Conservation (phyloP, 2,113 vertebrate genomes). For the Cettia cetti region DNA sequence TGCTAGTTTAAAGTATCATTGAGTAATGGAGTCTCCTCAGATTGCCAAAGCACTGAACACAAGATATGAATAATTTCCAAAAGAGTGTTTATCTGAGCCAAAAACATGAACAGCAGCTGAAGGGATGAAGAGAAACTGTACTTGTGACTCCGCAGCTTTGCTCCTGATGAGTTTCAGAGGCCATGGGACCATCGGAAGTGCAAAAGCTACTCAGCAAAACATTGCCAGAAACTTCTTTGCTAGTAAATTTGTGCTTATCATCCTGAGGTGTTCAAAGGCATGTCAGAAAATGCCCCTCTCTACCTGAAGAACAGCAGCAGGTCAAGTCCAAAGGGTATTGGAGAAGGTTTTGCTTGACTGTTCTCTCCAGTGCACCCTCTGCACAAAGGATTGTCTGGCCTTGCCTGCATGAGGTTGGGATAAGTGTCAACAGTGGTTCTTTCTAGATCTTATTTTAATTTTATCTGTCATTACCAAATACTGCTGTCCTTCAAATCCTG, state of each 20-base stretch:
- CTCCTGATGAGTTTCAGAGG: background rate
- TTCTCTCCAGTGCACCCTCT: background rate
- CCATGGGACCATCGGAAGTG: background rate
- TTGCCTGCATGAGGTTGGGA: background rate
- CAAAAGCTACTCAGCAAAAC: background rate
- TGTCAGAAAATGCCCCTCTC: fast-evolving
- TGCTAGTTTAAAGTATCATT: background rate
- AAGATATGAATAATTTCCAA: background rate
- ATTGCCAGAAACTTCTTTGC: background rate
- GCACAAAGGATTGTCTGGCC: background rate
- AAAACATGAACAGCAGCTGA: background rate
- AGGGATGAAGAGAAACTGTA: background rate
- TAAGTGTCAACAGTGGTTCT: background rate
- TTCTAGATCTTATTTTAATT: background rate
- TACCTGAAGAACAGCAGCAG: background rate
- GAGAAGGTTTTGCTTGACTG: background rate
- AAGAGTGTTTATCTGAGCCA: background rate
- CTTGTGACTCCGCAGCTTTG: background rate
- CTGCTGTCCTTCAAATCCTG: background rate
- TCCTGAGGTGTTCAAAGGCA: background rate
- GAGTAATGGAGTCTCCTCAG: background rate
- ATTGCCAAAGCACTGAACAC: background rate
- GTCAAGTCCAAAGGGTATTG: background rate
- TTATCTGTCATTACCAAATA: background rate
- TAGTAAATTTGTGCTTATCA: background rate